phyloP scores from a whole-genome alignment of 2,888 invertebrate genomes.

The Parnassius orleans region DNA sequence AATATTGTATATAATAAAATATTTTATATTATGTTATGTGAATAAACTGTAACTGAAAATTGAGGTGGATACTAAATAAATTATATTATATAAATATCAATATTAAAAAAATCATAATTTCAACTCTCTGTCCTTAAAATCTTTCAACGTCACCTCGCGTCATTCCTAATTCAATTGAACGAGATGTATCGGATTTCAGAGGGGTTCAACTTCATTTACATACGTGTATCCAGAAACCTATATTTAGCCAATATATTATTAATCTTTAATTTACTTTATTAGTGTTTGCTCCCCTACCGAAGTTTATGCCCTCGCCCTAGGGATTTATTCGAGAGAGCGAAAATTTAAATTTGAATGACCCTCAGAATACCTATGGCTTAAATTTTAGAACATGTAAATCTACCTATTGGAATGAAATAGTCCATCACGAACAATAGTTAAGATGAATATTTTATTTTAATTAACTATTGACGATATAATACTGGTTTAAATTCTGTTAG shows the following conservation, averaged over 20 bases:
- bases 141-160: background rate
- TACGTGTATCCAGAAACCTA: slow-evolving; percentile 64
- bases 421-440: slow-evolving; percentile 11
- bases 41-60: no score
- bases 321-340: slow-evolving; percentile 69
- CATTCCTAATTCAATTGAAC: slow-evolving; percentile 50
- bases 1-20: no score
- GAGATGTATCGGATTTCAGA: slow-evolving; percentile 54
- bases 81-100: no score
- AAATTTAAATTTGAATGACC: slow-evolving; percentile 80
- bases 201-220: slow-evolving; percentile 60
- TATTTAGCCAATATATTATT: slow-evolving; percentile 78
- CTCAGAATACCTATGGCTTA: slow-evolving; percentile 51
- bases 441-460: background rate
- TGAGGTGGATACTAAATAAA: no score
- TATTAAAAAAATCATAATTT: background rate
- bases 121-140: slow-evolving; percentile 16
- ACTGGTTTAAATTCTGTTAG: no score
- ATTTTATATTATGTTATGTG: no score
- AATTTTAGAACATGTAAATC: slow-evolving; percentile 48
- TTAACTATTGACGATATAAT: background rate
- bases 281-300: slow-evolving; percentile 64
- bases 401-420: slow-evolving; percentile 32
- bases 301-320: slow-evolving; percentile 58
- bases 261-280: slow-evolving; percentile 81